Evolutionary conservation across 2,888 invertebrate genomes (phyloP).

Genomic region (Hemithea aestivaria): DNA sequence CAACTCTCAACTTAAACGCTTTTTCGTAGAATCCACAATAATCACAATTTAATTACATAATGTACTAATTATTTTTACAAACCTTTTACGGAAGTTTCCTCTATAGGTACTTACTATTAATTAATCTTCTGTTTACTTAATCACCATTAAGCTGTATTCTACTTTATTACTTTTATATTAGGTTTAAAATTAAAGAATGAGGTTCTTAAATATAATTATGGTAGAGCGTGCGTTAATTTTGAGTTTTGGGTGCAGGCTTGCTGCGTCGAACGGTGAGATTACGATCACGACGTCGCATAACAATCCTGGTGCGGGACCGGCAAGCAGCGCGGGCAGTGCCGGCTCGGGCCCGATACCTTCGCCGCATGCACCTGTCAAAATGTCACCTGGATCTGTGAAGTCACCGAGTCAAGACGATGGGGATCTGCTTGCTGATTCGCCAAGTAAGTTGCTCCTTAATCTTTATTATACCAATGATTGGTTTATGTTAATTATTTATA

Average conservation of each 20-base stretch:
- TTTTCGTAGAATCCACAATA: no score
- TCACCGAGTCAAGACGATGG: conserved; percentile 83
- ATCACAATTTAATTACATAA: no score
- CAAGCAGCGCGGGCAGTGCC: conserved; percentile 66
- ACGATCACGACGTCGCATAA: conserved; percentile 89
- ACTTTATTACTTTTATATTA: conserved; percentile 10
- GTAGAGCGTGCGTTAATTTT: conserved; percentile 15
- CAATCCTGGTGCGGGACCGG: conserved; percentile 71
- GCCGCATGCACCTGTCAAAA: conserved; percentile 79
- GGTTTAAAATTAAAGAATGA: conserved; percentile 9
- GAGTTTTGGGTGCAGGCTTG: conserved; percentile 33
- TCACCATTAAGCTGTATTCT: not conserved
- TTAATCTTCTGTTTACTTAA: conserved; percentile 20
- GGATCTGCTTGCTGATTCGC: conserved; percentile 89
- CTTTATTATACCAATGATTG: not conserved
- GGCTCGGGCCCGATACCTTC: conserved; percentile 68
- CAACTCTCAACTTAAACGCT: no score
- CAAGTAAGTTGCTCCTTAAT: conserved; percentile 83
- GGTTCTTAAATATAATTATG: conserved; percentile 21
- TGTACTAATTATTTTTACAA: not conserved
- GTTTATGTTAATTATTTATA: no score
- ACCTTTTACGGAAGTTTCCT: conserved; percentile 9
- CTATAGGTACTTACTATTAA: conserved; percentile 11
- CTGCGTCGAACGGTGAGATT: conserved; percentile 88
- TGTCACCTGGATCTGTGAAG: conserved; percentile 81